Base-by-base conservation (phyloP, 2,797 vertebrate genomes). In the Myotis pilosus region DNA sequence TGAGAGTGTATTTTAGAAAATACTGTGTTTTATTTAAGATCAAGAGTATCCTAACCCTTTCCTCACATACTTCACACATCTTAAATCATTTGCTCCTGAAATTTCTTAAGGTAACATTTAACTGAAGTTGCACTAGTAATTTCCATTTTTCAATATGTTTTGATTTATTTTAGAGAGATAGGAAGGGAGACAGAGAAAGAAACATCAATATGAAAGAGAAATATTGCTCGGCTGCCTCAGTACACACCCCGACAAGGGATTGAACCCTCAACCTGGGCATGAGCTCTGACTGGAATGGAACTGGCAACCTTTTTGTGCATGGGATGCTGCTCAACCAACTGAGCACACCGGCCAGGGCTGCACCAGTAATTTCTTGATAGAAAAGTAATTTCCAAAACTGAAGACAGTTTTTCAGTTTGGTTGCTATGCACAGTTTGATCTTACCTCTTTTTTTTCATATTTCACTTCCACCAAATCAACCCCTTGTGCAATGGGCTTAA, bases 381-480 rank as follows among this genome's bases (percentile, higher is more conserved):
- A 8, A 79, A 91, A 76, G 68, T 75, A 38, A 87, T 44, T 71
- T 92, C 15, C 15, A 84, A 76, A 94, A 80, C 41, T 47, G 28
- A 89, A 5, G 12, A 44, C 1, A 28, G 8, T n/a, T 92, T 89
- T 47, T 36, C 62, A 87, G 28, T 55, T 84, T 62, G 82, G 28
- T 64, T 95, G 19, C n/a, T 85, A 8, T 68, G 13, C 47, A 66
- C 92, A 64, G 0, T n/a, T 66, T 92, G 19, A 44, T 83, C 25
- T 69, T 74, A 57, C 30, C 19, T 76, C 30, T 44, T 82, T 60
- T 20, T 8, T 86, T 89, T 92, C 38, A 81, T 69, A 78, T 96
- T 95, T 88, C 16, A 79, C 93, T 95, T 94, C 51, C 19, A 51
- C 74, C 84, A 94, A 97, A 96, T 92, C 49, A 97, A 92, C 57